Conservation (phyloP, 2,888 invertebrate genomes). For the Notodonta ziczac region DNA sequence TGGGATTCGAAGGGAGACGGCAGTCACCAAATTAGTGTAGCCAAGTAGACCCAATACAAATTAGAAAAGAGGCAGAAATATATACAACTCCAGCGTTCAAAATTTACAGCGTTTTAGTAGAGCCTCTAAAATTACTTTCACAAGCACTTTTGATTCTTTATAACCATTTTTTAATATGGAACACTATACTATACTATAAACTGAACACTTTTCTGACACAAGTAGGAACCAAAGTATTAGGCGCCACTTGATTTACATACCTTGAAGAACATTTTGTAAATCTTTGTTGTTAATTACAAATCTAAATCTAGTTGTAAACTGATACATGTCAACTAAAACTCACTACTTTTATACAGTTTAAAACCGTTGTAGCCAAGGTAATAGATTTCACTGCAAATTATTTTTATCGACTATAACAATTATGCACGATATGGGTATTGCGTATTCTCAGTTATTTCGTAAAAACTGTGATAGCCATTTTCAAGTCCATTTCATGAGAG, state of each 20-base stretch:
- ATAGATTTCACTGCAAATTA: slow-evolving; percentile 30
- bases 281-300: slow-evolving; percentile 1
- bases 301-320: slow-evolving; percentile 15
- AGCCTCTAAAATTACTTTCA: not conserved
- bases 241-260: slow-evolving; percentile 7
- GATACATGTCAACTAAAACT: slow-evolving; percentile 15
- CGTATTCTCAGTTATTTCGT: slow-evolving; percentile 8
- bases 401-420: slow-evolving; percentile 25
- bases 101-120: too few species aligned
- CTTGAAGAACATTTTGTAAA: slow-evolving; percentile 28
- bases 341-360: slow-evolving; percentile 29
- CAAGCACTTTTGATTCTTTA: not conserved
- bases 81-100: too few species aligned
- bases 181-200: not conserved
- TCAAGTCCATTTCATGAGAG: too few species aligned
- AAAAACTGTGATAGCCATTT: too few species aligned
- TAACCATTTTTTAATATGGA: not conserved
- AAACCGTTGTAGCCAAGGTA: slow-evolving; percentile 27
- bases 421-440: slow-evolving; percentile 23
- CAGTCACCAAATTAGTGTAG: too few species aligned
- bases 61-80: too few species aligned
- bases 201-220: not conserved
- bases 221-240: not conserved
- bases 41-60: too few species aligned
- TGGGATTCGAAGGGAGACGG: too few species aligned